These are phyloP conservation scores for Brachycybe producta DNA, from an alignment of 2,888 invertebrate genomes.

Conservation along the genomic window DNA sequence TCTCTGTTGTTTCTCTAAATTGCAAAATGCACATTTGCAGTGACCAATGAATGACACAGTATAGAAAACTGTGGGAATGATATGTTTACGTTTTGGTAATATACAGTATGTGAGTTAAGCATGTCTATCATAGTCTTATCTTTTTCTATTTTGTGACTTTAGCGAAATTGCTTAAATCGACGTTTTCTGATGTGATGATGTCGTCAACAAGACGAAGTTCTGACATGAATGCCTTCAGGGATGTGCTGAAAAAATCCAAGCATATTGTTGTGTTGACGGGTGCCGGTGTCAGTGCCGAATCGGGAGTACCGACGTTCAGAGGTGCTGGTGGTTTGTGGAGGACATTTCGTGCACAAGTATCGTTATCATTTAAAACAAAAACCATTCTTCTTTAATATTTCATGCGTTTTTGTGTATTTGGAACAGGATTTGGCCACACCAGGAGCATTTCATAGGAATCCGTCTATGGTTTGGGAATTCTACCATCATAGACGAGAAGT, in stretches of 20 bases:
- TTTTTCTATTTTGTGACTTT: too few relatives aligned
- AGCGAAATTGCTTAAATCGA: too few relatives aligned
- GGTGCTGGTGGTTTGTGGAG: slow-evolving; percentile 73
- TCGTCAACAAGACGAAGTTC: slow-evolving; percentile 22
- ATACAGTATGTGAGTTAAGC: too few relatives aligned
- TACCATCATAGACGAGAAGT: slow-evolving; percentile 70
- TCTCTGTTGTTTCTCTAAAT: too few relatives aligned
- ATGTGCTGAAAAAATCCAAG: slow-evolving; percentile 45
- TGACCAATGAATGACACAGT: too few relatives aligned
- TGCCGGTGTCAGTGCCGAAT: slow-evolving; percentile 71
- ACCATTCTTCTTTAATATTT: too few relatives aligned
- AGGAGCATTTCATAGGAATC: slow-evolving; percentile 53
- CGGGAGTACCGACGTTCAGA: slow-evolving; percentile 75
- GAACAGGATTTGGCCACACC: slow-evolving; percentile 43
- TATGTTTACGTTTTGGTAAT: too few relatives aligned
- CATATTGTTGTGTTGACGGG: slow-evolving; percentile 56
- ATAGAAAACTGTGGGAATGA: too few relatives aligned
- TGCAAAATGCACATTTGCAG: too few relatives aligned
- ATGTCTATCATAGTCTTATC: too few relatives aligned
- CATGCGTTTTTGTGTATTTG: background rate
- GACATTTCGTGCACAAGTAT: slow-evolving; percentile 50
- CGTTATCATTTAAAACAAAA: too few relatives aligned
- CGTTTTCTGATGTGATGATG: too few relatives aligned
- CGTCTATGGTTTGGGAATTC: slow-evolving; percentile 79
- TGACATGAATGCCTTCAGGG: slow-evolving; percentile 43